phyloP scores from a whole-genome alignment of 1,140 invertebrate species.

The Augochlora pura region DNA sequence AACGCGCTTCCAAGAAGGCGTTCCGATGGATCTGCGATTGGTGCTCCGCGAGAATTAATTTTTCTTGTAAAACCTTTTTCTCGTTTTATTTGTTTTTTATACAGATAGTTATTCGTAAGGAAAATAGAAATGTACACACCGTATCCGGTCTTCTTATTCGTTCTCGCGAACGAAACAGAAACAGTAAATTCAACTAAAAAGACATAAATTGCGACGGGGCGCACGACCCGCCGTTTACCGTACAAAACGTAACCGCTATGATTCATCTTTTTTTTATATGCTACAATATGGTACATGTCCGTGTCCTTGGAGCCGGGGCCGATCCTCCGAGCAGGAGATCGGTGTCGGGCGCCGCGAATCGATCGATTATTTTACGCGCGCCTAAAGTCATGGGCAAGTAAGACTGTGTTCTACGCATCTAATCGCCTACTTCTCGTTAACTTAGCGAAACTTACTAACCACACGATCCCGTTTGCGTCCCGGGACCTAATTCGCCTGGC shows the following conservation, averaged over 20 bases:
- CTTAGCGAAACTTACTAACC: slow-evolving; percentile 68
- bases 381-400: slow-evolving; percentile 78
- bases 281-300: slow-evolving; percentile 39
- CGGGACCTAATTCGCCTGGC: too few relatives aligned
- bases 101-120: slow-evolving; percentile 20
- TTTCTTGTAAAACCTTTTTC: neutral
- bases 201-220: neutral
- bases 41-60: too few relatives aligned
- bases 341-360: too few relatives aligned
- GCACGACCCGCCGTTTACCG: neutral
- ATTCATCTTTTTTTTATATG: slow-evolving; percentile 15
- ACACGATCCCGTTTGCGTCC: slow-evolving; percentile 47
- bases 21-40: too few relatives aligned
- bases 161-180: neutral
- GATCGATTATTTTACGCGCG: neutral
- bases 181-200: slow-evolving; percentile 7
- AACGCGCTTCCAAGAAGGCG: too few relatives aligned
- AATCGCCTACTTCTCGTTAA: slow-evolving; percentile 70
- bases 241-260: slow-evolving; percentile 32
- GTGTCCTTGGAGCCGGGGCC: neutral
- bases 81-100: slow-evolving; percentile 8
- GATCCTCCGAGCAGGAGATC: neutral
- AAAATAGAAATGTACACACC: slow-evolving; percentile 23
- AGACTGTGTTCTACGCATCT: slow-evolving; percentile 70
- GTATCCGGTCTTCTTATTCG: neutral